phyloP scores from a whole-genome alignment of 2,888 invertebrate genomes.

The Yponomeuta plumbellus region DNA sequence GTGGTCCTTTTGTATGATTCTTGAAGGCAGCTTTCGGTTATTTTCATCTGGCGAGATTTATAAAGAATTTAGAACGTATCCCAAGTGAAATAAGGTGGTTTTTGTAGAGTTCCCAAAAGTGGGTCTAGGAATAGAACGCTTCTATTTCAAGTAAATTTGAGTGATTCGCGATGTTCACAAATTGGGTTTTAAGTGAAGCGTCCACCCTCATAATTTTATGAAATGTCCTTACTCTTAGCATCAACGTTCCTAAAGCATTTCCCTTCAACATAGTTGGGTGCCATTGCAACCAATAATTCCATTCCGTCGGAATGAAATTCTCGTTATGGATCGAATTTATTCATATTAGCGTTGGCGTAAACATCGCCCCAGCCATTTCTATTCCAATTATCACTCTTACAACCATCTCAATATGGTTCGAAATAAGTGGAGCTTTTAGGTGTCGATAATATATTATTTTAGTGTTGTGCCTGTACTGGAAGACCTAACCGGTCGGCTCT shows the following conservation, averaged over 20 bases:
- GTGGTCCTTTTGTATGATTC: neutral
- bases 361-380: neutral
- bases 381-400: neutral
- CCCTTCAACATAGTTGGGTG: neutral
- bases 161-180: too few relatives aligned
- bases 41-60: neutral
- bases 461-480: slow-evolving; percentile 50
- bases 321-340: slow-evolving; percentile 73
- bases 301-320: slow-evolving; percentile 54
- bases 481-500: slow-evolving; percentile 31
- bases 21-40: neutral
- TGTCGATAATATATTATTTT: slow-evolving; percentile 55
- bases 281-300: neutral
- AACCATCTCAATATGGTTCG: neutral
- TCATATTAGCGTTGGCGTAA: slow-evolving; percentile 32
- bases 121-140: too few relatives aligned
- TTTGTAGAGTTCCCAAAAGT: neutral
- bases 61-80: neutral
- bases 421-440: slow-evolving; percentile 25
- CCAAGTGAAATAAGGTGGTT: neutral
- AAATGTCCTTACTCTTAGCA: too few relatives aligned
- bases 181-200: too few relatives aligned
- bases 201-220: too few relatives aligned
- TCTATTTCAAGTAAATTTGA: too few relatives aligned
- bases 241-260: too few relatives aligned